A percentile compares a stretch with the other conserved stretches of the same genome.
Conservation (phyloP, 2,888 invertebrate species). For the Pachliopta kotzebuea region DNA sequence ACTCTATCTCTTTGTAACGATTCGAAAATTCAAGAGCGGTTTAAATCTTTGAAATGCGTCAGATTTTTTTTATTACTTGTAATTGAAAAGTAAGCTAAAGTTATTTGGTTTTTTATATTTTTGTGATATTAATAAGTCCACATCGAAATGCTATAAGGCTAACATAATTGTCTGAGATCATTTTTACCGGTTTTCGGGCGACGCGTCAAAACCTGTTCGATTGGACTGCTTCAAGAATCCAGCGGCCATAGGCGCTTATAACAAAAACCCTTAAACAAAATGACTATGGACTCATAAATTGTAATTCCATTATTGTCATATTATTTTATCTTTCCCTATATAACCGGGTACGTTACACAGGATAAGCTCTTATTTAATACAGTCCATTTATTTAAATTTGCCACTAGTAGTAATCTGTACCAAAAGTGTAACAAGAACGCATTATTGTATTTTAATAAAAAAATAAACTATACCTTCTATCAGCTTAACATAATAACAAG, state of each 20-base stretch:
- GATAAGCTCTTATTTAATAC: no score
- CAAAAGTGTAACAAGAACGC: no score
- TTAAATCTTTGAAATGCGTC: no score
- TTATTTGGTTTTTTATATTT: slow-evolving; percentile 19
- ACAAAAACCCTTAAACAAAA: slow-evolving; percentile 27
- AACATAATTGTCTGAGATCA: slow-evolving; percentile 71
- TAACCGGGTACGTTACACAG: no score
- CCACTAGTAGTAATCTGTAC: no score
- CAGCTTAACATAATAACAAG: no score
- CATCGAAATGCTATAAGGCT: slow-evolving; percentile 61
- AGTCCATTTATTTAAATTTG: no score
- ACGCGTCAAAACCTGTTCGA: slow-evolving; percentile 71
- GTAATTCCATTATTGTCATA: slow-evolving; percentile 16
- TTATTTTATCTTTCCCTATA: slow-evolving; percentile 9
- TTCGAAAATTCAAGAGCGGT: no score
- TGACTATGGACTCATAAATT: slow-evolving; percentile 12
- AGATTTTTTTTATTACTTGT: no score
- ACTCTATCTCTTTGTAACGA: no score
- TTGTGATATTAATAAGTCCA: slow-evolving; percentile 48
- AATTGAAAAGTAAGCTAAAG: background rate
- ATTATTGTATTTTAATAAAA: no score
- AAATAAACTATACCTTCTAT: no score
- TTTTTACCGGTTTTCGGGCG: slow-evolving; percentile 73
- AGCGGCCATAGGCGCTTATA: slow-evolving; percentile 50
- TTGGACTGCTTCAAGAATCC: slow-evolving; percentile 59